Evolutionary conservation across 2,113 vertebrate genomes (phyloP).

Genomic region (Dolichallabes microphthalmus): DNA sequence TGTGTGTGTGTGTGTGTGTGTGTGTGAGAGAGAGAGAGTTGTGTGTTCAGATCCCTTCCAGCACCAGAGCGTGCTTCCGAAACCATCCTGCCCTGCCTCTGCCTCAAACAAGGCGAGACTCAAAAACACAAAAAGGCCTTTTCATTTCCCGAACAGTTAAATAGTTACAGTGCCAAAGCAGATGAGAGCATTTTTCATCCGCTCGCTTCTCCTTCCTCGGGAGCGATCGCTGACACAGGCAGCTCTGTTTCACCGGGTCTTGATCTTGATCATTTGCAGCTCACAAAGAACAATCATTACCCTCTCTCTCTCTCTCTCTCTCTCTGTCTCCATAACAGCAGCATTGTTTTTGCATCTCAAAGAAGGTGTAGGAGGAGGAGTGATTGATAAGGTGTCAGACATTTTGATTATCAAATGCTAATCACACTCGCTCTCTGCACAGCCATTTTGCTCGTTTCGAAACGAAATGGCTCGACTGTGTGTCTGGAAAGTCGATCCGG

Average conservation of each 20-base stretch:
- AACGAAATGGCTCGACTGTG: background rate
- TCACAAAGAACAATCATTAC: conserved; percentile 42
- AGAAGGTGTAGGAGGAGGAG: conserved; percentile 30
- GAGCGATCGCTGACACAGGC: conserved; percentile 5
- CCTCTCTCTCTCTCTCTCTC: background rate
- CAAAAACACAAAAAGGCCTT: conserved; percentile 3
- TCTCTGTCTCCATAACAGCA: conserved; percentile 31
- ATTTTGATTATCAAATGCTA: conserved; percentile 50
- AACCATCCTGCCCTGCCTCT: background rate
- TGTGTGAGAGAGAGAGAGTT: background rate
- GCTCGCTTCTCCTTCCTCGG: background rate
- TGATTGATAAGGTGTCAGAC: conserved; percentile 28
- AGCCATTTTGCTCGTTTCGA: conserved; percentile 21
- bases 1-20: background rate
- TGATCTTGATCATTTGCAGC: conserved; percentile 39
- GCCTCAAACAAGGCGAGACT: conserved; percentile 23
- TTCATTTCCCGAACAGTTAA: conserved; percentile 38
- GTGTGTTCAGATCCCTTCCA: background rate
- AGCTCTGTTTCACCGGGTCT: conserved; percentile 15
- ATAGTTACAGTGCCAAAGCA: conserved; percentile 30
- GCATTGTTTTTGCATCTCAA: conserved; percentile 26
- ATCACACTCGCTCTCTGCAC: conserved; percentile 34
- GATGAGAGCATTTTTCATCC: conserved; percentile 19
- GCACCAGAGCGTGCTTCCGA: background rate
- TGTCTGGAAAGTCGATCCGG: background rate